phyloP scores from a whole-genome alignment of 2,888 invertebrate genomes.

The Thera britannica region DNA sequence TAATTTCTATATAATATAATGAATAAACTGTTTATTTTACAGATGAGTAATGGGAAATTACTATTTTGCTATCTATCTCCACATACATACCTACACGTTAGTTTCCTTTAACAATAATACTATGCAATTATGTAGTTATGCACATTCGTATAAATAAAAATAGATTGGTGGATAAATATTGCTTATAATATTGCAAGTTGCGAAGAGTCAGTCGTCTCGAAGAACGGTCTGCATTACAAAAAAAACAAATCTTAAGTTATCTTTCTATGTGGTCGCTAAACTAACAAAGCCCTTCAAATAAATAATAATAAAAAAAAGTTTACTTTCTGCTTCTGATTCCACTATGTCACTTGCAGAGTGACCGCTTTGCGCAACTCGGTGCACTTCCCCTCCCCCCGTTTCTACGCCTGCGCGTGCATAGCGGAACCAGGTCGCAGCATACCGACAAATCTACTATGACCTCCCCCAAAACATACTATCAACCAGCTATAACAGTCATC shows the following conservation, averaged over 20 bases:
- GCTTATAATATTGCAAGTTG: too few species aligned
- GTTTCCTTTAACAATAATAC: neutral
- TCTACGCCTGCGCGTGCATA: constrained; percentile 83
- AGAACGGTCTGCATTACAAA: too few species aligned
- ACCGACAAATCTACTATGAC: constrained; percentile 58
- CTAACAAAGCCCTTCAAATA: too few species aligned
- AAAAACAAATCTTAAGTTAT: too few species aligned
- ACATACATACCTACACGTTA: neutral
- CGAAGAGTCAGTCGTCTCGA: too few species aligned
- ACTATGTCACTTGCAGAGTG: constrained; percentile 64
- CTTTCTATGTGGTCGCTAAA: too few species aligned
- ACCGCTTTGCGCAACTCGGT: constrained; percentile 83
- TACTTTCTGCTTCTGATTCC: constrained; percentile 2
- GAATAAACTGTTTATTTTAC: neutral
- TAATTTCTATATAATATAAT: neutral
- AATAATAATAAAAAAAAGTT: neutral
- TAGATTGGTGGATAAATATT: too few species aligned
- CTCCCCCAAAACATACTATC: constrained; percentile 57
- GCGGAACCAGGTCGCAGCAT: constrained; percentile 82
- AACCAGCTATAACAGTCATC: constrained; percentile 51
- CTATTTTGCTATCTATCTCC: neutral
- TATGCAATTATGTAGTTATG: too few species aligned
- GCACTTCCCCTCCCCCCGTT: constrained; percentile 63
- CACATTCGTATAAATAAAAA: too few species aligned
- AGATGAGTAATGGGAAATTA: neutral